Evolutionary conservation across 2,888 invertebrate genomes (phyloP), one percentile per base, ranked within the genome.

Genomic region (Tachina lurida): DNA sequence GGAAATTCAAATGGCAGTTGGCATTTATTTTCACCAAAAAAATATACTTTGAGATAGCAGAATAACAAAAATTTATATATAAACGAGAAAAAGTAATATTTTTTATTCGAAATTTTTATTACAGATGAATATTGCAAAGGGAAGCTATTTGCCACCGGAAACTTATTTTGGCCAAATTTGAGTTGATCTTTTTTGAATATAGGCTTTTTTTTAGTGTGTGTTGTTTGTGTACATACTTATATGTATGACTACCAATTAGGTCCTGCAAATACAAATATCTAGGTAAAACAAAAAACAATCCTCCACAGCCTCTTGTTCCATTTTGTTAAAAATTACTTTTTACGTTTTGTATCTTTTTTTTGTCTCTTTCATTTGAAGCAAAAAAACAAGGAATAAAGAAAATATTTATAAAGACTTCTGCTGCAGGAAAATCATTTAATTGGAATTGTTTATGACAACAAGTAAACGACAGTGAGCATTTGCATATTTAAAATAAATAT

Each of bases 391-490:
- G 4, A 13, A 31, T 13, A 62, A 62, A 41, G 8, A 12, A 43
- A 43, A 17, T 43, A 43, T 43, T 62, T 62, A 17, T 43, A 62
- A 43, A 62, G 62, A 43, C 62, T 62, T 43, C 41, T 62, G 62
- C 62, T 43, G 43, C 43, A 62, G 62, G 62, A 62, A 62, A 62
- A 43, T 62, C 43, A 43, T 62, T 62, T 62, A 62, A 62, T 62
- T 54, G 54, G 41, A 41, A 56, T 54, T 54, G 68, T 54, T 62
- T 62, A 17, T 62, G 62, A 43, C 17, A 43, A 19, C 41, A 7
- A 17, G 15, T n/a, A 39, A 60, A 41, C 13, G 22, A 4, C 31
- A 58, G 8, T 58, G 31, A 15, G 58, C 31, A 39, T 58, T 56
- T 15, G 31, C 15, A 58, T 31, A 31, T 31, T 31, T 31, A 31